These are phyloP conservation scores for Grallaria varia DNA, from an alignment of 2,113 vertebrate genomes.

Conservation along the genomic window DNA sequence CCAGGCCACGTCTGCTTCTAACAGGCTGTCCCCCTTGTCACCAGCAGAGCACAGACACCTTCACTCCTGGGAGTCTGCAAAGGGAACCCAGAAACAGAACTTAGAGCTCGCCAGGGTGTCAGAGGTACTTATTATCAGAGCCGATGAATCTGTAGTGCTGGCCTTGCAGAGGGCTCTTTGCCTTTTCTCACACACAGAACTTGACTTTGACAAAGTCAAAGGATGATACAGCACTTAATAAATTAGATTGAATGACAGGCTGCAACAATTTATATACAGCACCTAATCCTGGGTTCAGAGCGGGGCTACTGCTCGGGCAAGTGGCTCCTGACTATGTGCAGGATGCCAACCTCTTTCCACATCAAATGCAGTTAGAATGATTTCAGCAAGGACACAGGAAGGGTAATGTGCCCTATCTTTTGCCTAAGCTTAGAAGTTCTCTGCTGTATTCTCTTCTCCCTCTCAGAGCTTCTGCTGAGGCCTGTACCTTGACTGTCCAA, in stretches of 20 bases:
- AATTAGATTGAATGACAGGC: not conserved
- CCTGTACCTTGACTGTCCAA: not conserved
- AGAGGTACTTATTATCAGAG: not conserved
- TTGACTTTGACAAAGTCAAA: constrained; percentile 8
- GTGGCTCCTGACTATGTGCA: not conserved
- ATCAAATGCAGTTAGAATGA: not conserved
- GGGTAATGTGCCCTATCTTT: not conserved
- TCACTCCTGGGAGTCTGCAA: not conserved
- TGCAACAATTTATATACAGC: not conserved
- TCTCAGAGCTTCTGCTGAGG: not conserved
- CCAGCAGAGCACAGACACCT: not conserved
- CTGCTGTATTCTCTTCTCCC: not conserved
- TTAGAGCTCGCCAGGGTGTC: not conserved
- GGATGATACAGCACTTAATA: constrained; percentile 17
- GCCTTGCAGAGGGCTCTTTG: not conserved
- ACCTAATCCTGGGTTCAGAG: fast-evolving
- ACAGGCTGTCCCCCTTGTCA: not conserved
- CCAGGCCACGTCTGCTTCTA: not conserved
- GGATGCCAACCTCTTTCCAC: not conserved
- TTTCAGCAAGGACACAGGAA: not conserved
- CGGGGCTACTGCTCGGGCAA: not conserved
- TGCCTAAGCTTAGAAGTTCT: not conserved
- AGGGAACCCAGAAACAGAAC: not conserved
- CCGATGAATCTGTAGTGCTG: not conserved
- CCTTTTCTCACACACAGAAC: not conserved